Conservation (phyloP, 2,888 invertebrate species). For the Phaedon cochleariae region DNA sequence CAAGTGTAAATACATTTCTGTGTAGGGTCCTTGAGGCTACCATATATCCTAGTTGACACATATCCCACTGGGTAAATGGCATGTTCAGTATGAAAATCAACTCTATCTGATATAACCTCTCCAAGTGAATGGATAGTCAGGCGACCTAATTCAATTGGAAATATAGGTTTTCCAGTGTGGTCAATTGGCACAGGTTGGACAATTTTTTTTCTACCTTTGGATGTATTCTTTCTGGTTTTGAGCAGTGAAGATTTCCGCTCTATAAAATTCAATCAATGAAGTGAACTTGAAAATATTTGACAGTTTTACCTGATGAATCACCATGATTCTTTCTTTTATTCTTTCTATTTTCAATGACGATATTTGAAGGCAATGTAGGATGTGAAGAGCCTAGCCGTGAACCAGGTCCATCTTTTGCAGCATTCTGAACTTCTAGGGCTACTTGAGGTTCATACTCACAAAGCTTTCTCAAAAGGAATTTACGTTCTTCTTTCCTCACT, state of each 20-base stretch:
- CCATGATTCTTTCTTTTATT: slow-evolving; percentile 44
- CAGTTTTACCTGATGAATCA: slow-evolving; percentile 10
- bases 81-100: slow-evolving; percentile 75
- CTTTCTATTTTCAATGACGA: slow-evolving; percentile 46
- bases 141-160: slow-evolving; percentile 76
- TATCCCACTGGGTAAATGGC: slow-evolving; percentile 81
- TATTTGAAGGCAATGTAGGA: slow-evolving; percentile 7
- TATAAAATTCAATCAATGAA: slow-evolving; percentile 19
- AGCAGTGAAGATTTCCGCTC: slow-evolving; percentile 43
- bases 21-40: slow-evolving; percentile 74
- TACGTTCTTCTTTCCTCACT: slow-evolving; percentile 83
- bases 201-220: slow-evolving; percentile 60
- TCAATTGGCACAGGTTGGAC: slow-evolving; percentile 74
- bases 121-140: slow-evolving; percentile 78
- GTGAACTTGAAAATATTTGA: not conserved
- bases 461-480: slow-evolving; percentile 80
- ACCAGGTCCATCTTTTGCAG: slow-evolving; percentile 52
- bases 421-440: slow-evolving; percentile 58
- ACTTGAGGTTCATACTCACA: slow-evolving; percentile 70
- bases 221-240: slow-evolving; percentile 45
- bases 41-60: slow-evolving; percentile 79
- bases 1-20: slow-evolving; percentile 80
- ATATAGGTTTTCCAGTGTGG: slow-evolving; percentile 72
- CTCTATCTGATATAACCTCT: slow-evolving; percentile 74
- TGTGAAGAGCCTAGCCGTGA: slow-evolving; percentile 30